Base-by-base conservation (phyloP, 2,113 vertebrate species). In the Onychostruthus taczanowskii region DNA sequence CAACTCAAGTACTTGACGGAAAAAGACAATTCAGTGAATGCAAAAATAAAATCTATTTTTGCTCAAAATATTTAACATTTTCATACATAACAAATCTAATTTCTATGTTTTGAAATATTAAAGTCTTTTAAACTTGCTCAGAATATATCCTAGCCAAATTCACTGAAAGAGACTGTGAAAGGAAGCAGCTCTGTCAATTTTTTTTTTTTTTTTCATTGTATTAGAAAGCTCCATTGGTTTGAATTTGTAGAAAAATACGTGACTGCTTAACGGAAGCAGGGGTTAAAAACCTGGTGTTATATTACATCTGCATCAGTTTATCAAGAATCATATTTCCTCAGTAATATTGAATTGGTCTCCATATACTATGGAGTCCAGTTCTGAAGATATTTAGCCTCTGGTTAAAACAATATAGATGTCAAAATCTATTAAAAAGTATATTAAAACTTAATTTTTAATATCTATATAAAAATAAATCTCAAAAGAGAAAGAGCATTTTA, bases 1-100 rank as follows among this genome's bases (percentile, higher is more conserved):
- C 11, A 73, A 10, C 15, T 58, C 2, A 5, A 0, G 6, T 66
- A 21, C 37, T 81, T 1, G 4, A 61, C 23, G 3, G 26, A n/a
- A 19, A 72, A 49, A 82, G 24, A 53, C 27, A 66, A 66, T 50
- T 61, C 33, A 47, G 5, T 61, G 46, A 82, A 41, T 66, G 23
- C 3, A 69, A 85, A 73, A 55, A 6, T 19, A 35, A 43, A 81
- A 68, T n/a, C 24, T 3, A 0, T 6, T 68, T 84, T 87, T 81
- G 1, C 6, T 68, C 15, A 50, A 84, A 90, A 56, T 81, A 50
- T 46, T 50, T 46, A 44, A 14, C 18, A 63, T 50, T 62, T 92
- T 56, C 2, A 13, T 35, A 20, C 52, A 3, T 27, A 55, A 53
- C 2, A 53, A 64, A 81, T 24, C 3, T 50, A 11, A n/a, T 73